These are phyloP conservation scores for Trinorchestia longiramus DNA, from an alignment of 1,140 invertebrate species.

Conservation along the genomic window DNA sequence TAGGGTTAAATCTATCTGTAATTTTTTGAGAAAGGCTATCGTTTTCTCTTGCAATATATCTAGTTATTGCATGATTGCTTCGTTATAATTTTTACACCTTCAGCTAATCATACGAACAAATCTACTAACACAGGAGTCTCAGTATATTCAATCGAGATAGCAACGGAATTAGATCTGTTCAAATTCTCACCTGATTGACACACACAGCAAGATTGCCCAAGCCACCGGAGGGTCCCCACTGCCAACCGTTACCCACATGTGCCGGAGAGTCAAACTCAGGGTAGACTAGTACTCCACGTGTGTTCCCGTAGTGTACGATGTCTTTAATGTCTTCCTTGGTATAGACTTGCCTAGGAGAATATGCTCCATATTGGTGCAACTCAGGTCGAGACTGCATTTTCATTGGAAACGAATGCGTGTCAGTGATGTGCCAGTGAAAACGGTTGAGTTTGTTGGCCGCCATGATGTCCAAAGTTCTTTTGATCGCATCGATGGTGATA, in stretches of 20 bases:
- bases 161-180: neutral
- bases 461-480: constrained; percentile 84
- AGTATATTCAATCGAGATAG: neutral
- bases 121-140: too few species aligned
- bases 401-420: constrained; percentile 87
- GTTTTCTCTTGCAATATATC: too few species aligned
- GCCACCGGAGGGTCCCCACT: constrained; percentile 77
- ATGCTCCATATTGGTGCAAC: constrained; percentile 80
- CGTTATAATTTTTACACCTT: too few species aligned
- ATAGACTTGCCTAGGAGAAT: constrained; percentile 75
- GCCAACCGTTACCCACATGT: constrained; percentile 90
- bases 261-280: constrained; percentile 90
- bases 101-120: too few species aligned
- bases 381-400: constrained; percentile 78
- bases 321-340: constrained; percentile 78
- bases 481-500: constrained; percentile 77
- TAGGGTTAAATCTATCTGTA: too few species aligned
- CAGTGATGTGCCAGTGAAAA: constrained; percentile 90
- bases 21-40: too few species aligned
- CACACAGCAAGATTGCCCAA: constrained; percentile 73
- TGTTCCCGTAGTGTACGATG: constrained; percentile 79
- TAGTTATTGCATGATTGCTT: too few species aligned
- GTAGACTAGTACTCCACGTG: constrained; percentile 81
- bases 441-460: constrained; percentile 84
- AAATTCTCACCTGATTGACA: constrained; percentile 69